Evolutionary conservation across 2,113 vertebrate species (phyloP).

Genomic region (Hemibagrus wyckioides): DNA sequence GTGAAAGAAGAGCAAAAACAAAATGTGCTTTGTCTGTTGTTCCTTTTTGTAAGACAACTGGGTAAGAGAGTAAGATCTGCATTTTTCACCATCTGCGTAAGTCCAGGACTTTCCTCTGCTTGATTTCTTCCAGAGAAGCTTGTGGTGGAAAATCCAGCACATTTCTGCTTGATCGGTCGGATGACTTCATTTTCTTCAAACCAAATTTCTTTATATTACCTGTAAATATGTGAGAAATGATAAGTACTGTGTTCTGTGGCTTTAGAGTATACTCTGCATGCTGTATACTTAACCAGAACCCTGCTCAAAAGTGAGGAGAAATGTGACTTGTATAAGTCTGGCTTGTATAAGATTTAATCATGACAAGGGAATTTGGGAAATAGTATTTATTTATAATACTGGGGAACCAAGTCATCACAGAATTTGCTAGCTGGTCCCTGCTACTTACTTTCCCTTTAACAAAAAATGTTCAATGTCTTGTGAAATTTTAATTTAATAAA

Average conservation of each 20-base stretch:
- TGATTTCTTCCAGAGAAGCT: conserved; percentile 86
- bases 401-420: not conserved
- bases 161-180: conserved; percentile 82
- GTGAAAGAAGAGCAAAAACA: not conserved
- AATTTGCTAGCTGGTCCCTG: not conserved
- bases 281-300: not conserved
- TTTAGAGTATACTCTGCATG: not conserved
- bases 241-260: not conserved
- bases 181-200: conserved; percentile 85
- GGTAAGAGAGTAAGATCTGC: not conserved
- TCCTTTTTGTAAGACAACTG: not conserved
- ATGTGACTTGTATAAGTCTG: not conserved
- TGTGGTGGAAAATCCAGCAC: conserved; percentile 78
- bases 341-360: not conserved
- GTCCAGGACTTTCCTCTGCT: conserved; percentile 94
- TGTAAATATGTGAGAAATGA: conserved; percentile 63
- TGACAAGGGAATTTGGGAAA: not conserved
- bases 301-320: not conserved
- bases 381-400: not conserved
- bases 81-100: conserved; percentile 89
- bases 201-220: conserved; percentile 85
- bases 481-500: not conserved
- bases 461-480: not conserved
- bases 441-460: not conserved
- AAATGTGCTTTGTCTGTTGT: not conserved